phyloP scores from a whole-genome alignment of 1,140 invertebrate genomes.

The Drosophila baimaii region DNA sequence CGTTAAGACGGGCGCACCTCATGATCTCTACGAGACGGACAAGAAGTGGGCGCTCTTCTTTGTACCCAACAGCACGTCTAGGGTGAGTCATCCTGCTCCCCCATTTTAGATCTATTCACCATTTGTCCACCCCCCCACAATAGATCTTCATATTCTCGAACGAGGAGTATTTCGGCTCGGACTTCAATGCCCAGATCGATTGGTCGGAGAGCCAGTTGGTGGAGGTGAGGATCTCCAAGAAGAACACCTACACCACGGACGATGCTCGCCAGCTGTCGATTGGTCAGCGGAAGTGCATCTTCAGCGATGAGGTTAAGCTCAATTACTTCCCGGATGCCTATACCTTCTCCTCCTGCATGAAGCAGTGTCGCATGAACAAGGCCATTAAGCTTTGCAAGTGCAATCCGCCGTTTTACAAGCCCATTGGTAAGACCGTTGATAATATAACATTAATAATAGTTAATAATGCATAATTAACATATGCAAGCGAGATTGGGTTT shows the following conservation, averaged over 20 bases:
- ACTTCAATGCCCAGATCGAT: conserved; percentile 88
- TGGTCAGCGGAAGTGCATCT: conserved; percentile 88
- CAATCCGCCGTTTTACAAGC: conserved; percentile 88
- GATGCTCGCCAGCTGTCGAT: conserved; percentile 88
- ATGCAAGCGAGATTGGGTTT: no score
- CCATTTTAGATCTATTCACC: no score
- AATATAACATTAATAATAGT: no score
- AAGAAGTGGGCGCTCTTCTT: conserved; percentile 83
- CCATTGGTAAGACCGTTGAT: conserved; percentile 79
- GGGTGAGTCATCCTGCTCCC: conserved; percentile 42
- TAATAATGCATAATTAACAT: no score
- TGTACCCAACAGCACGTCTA: conserved; percentile 70
- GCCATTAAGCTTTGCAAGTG: conserved; percentile 87
- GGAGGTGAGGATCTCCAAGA: conserved; percentile 88
- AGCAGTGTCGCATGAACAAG: conserved; percentile 88
- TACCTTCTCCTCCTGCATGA: conserved; percentile 89
- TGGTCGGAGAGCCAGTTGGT: conserved; percentile 87
- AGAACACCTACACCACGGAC: conserved; percentile 89
- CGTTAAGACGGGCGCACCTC: conserved; percentile 61
- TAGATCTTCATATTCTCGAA: conserved; percentile 88
- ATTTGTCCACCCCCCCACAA: no score
- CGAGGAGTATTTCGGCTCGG: conserved; percentile 88
- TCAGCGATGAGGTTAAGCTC: conserved; percentile 87
- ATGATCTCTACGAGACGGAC: conserved; percentile 83
- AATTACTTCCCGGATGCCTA: conserved; percentile 86